Evolutionary conservation across 2,113 vertebrate species (phyloP).

Genomic region (Vimba vimba): DNA sequence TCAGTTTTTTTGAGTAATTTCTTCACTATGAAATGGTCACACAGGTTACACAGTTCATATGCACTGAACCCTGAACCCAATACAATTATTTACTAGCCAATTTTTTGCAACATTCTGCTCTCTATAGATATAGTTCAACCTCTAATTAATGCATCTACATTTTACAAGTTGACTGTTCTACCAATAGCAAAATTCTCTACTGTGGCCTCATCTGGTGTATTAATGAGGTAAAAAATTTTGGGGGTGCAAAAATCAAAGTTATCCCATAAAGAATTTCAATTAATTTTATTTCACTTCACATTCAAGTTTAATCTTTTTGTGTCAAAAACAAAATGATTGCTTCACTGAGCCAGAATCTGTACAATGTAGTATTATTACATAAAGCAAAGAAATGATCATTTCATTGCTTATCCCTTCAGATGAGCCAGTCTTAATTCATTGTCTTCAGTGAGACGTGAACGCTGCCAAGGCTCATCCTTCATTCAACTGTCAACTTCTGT

Average conservation of each 20-base stretch:
- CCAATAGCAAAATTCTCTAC: too few relatives aligned
- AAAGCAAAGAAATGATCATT: background rate
- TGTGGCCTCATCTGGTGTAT: too few relatives aligned
- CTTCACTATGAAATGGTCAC: background rate
- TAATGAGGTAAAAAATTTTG: too few relatives aligned
- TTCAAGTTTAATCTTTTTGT: background rate
- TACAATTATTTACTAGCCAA: background rate
- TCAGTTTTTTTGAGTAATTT: background rate
- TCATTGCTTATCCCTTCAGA: background rate
- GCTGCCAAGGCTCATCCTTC: background rate
- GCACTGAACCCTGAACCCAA: background rate
- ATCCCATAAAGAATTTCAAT: background rate
- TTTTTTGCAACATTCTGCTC: background rate
- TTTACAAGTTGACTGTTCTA: too few relatives aligned
- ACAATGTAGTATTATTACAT: background rate
- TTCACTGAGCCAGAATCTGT: background rate
- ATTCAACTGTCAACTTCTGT: conserved; percentile 19
- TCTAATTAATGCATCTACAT: too few relatives aligned
- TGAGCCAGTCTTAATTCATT: background rate
- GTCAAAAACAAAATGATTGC: background rate
- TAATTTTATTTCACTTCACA: background rate
- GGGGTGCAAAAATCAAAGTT: background rate
- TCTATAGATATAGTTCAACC: background rate
- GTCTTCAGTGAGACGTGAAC: background rate
- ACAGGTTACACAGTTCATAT: background rate